Conservation (phyloP, 2,113 vertebrate species). For the Acrocephalus kingi region DNA sequence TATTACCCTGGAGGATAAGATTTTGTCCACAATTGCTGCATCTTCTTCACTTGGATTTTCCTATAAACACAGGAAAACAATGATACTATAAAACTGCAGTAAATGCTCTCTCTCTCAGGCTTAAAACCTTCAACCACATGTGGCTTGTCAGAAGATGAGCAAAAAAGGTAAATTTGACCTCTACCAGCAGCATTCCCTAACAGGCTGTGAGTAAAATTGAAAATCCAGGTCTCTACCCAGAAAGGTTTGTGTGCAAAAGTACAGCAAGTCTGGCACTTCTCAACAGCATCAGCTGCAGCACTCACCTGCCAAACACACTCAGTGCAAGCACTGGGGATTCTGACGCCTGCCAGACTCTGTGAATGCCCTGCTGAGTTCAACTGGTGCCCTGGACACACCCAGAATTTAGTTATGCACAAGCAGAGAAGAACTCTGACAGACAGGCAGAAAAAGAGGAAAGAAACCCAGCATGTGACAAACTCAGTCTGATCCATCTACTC, state of each 20-base stretch:
- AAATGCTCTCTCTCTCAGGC: background rate
- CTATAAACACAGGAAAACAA: constrained; percentile 58
- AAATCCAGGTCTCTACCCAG: background rate
- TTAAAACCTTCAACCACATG: background rate
- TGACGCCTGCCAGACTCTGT: background rate
- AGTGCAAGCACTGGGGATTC: background rate
- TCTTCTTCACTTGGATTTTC: constrained; percentile 99
- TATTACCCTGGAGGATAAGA: constrained; percentile 87
- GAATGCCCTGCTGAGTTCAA: background rate
- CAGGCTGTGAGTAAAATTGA: background rate
- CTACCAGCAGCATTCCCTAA: background rate
- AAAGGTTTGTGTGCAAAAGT: background rate
- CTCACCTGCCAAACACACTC: background rate
- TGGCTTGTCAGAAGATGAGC: background rate
- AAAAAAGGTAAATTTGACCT: background rate
- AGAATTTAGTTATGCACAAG: background rate
- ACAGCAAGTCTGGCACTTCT: background rate
- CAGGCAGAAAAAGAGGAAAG: background rate
- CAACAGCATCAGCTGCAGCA: background rate
- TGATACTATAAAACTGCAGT: background rate
- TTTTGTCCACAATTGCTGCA: constrained; percentile 98
- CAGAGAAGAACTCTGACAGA: background rate
- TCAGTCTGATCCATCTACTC: background rate
- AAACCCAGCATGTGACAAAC: background rate
- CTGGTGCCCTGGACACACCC: background rate